A percentile compares a stretch with the other conserved stretches of the same genome.
phyloP scores from a whole-genome alignment of 1,140 invertebrate genomes.

The Xylocopa sonorina region DNA sequence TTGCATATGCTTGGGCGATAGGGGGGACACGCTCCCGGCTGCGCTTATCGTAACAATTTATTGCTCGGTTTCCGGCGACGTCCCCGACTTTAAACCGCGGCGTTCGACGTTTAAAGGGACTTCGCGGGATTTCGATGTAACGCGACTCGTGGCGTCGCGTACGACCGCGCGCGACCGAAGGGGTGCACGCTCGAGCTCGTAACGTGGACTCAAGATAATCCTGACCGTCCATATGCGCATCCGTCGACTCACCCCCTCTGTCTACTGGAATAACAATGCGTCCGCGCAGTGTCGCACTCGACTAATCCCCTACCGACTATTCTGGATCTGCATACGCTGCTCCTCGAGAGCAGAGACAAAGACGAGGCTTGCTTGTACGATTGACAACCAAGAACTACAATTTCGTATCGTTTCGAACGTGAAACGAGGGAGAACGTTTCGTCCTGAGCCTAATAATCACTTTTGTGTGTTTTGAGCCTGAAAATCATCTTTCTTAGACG shows the following conservation, averaged over 20 bases:
- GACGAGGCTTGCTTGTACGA: too few relatives aligned
- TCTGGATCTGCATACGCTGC: too few relatives aligned
- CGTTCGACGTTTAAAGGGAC: conserved; percentile 66
- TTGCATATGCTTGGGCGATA: conserved; percentile 41
- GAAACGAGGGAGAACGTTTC: too few relatives aligned
- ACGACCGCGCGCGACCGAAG: not conserved
- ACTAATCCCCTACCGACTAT: conserved; percentile 40
- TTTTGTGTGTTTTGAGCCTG: too few relatives aligned
- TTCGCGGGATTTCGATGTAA: conserved; percentile 65
- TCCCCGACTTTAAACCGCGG: conserved; percentile 55
- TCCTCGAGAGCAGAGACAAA: too few relatives aligned
- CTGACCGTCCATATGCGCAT: conserved; percentile 1
- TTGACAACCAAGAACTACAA: too few relatives aligned
- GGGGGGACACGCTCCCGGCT: conserved; percentile 48
- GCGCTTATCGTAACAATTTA: conserved; percentile 64
- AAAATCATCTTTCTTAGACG: too few relatives aligned
- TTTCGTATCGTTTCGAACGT: too few relatives aligned
- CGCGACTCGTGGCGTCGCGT: conserved; percentile 6
- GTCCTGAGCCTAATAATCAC: too few relatives aligned
- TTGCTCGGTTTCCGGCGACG: conserved; percentile 58
- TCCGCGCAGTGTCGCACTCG: conserved; percentile 11
- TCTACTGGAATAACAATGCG: conserved; percentile 43
- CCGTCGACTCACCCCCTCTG: not conserved
- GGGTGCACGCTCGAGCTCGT: conserved; percentile 40
- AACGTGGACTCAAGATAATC: conserved; percentile 63